Conservation (phyloP, 2,113 vertebrate species). For the Grantiella picta region DNA sequence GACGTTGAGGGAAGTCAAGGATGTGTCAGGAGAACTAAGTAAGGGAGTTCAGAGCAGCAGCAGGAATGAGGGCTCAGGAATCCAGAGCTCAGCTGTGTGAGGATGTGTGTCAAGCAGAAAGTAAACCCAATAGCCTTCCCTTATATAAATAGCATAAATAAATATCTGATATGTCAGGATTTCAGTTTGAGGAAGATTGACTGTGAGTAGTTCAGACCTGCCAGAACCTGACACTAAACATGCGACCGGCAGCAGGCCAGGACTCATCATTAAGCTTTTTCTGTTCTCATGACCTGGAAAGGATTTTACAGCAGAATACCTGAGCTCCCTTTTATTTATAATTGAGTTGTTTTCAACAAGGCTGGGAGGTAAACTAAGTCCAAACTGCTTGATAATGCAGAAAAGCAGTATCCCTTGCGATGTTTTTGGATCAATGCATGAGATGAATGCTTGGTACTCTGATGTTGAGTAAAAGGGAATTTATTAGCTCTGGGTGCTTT, state of each 20-base stretch:
- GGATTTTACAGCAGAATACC: constrained; percentile 4
- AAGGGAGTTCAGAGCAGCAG: background rate
- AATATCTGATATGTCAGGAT: background rate
- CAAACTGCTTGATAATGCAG: background rate
- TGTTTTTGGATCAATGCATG: background rate
- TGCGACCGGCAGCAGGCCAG: accelerated
- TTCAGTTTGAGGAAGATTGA: background rate
- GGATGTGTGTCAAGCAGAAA: background rate
- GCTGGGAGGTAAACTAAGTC: background rate
- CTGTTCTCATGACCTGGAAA: background rate
- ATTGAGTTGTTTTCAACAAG: background rate
- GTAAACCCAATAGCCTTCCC: background rate
- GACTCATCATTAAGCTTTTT: background rate
- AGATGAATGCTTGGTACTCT: background rate
- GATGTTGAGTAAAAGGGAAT: background rate
- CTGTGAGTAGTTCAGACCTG: background rate
- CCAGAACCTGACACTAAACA: background rate
- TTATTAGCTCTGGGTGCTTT: background rate
- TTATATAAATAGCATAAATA: background rate
- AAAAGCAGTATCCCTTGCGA: background rate
- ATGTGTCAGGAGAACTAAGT: background rate
- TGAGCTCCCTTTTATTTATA: background rate
- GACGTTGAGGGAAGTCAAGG: background rate
- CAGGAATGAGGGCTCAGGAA: background rate
- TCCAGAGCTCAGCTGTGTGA: background rate